Evolutionary conservation across 92 coral and sea anemone species (phyloP).

Genomic region (Nematostella vectensis): DNA sequence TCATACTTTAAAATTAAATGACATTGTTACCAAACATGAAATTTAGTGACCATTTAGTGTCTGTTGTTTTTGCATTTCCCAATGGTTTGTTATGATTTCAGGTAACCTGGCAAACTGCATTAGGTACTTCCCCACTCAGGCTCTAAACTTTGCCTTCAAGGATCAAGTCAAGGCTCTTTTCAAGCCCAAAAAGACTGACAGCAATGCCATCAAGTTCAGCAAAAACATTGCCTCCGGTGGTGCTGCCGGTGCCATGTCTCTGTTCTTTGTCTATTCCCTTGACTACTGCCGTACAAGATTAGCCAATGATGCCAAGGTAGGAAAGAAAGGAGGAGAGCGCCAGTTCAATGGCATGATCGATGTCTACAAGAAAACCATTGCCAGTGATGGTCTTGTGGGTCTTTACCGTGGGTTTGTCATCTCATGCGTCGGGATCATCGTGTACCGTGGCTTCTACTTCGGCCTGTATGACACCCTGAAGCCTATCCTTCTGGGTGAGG

Average conservation of each 20-base stretch:
- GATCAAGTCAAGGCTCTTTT: slow-evolving; percentile 87
- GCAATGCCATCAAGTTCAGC: slow-evolving; percentile 48
- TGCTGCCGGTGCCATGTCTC: slow-evolving; percentile 98
- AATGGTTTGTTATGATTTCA: slow-evolving; percentile 4
- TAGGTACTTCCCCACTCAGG: slow-evolving; percentile 97
- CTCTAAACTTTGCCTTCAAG: slow-evolving; percentile 97
- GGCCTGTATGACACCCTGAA: slow-evolving; percentile 94
- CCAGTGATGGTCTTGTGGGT: slow-evolving; percentile 87
- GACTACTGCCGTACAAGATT: slow-evolving; percentile 99
- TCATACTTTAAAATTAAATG: too few species aligned
- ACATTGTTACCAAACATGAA: too few species aligned
- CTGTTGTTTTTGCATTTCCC: too few species aligned
- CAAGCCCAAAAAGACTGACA: slow-evolving; percentile 79
- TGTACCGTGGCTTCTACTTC: slow-evolving; percentile 96
- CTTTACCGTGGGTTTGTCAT: slow-evolving; percentile 95
- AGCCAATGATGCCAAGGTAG: slow-evolving; percentile 96
- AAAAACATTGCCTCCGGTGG: slow-evolving; percentile 97
- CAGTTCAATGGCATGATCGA: slow-evolving; percentile 96
- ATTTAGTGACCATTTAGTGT: too few species aligned
- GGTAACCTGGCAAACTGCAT: slow-evolving; percentile 98
- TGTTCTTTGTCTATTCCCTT: slow-evolving; percentile 83
- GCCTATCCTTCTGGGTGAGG: slow-evolving; percentile 85
- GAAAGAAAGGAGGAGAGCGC: slow-evolving; percentile 88
- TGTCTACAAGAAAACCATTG: slow-evolving; percentile 81
- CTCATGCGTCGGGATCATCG: slow-evolving; percentile 93